Base-by-base conservation (phyloP, 2,113 vertebrate species). In the Tretioscincus oriximinensis region DNA sequence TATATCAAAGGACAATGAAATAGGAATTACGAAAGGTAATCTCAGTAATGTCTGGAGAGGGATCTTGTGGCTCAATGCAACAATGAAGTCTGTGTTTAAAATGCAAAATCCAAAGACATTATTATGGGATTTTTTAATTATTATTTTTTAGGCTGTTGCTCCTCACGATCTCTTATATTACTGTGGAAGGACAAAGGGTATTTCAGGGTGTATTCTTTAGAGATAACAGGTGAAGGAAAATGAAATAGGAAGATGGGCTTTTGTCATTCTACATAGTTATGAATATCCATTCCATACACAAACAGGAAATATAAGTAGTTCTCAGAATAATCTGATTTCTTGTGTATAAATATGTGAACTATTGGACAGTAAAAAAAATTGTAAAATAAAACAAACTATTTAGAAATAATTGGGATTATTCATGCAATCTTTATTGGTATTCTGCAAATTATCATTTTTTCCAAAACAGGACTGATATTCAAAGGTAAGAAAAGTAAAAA, bases 1-100 rank as follows among this genome's bases (percentile, higher is more conserved):
- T 95, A 95, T 96, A 96, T 96, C 94, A 96, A 96, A 96, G 95
- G 93, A 95, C 94, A 95, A 95, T 95, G 94, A 95, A 96, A 95
- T 93, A 95, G 94, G 94, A 94, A 96, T 95, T 95, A 96, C 95
- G 92, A 93, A 94, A 96, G 94, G 94, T 96, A 96, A 96, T 96
- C 95, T 96, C 91, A 29, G 88, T 96, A 95, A 96, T 96, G 95
- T 94, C 94, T 96, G 95, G 90, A 86, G 95, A 94, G 95, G 95
- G 95, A 96, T 94, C 93, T 91, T 92, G 95, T 95, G 93, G 90
- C 95, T 94, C 95, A 93, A 93, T 45, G 93, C 93, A 96, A 95
- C 95, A 93, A 96, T 96, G 95, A 96, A 95, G 71, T 78, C 94
- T 90, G 94, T 95, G 95, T 96, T 96, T 96, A 96, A 96, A 96